A percentile compares a stretch with the other conserved stretches of the same genome.
Conservation (phyloP, 1,140 invertebrate genomes). For the Cherax destructor region DNA sequence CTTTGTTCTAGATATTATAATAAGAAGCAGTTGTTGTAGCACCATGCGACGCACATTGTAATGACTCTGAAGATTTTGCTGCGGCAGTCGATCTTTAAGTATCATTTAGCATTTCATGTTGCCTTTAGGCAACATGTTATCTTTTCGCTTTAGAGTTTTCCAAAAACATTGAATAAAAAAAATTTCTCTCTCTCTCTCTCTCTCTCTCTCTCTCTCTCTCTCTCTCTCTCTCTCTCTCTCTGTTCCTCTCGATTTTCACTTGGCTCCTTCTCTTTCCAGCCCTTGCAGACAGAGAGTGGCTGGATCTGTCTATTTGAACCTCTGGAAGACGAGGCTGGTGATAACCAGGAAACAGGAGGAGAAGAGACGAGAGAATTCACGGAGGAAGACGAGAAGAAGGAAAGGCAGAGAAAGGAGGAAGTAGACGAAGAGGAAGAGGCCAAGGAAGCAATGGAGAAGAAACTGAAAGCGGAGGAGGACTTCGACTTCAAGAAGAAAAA, state of each 20-base stretch:
- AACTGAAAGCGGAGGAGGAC: neutral
- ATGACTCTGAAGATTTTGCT: too few relatives aligned
- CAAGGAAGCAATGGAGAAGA: neutral
- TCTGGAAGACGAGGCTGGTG: neutral
- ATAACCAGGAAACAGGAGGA: neutral
- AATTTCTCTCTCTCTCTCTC: too few relatives aligned
- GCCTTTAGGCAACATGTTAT: too few relatives aligned
- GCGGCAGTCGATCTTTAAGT: too few relatives aligned
- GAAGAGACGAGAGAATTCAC: neutral
- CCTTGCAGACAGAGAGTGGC: constrained; percentile 10
- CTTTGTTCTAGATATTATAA: too few relatives aligned
- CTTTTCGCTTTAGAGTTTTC: too few relatives aligned
- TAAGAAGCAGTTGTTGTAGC: too few relatives aligned
- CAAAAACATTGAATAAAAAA: too few relatives aligned
- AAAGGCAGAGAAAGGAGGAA: neutral
- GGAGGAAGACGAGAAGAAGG: neutral
- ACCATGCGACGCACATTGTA: too few relatives aligned
- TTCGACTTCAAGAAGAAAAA: constrained; percentile 33
- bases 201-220: too few relatives aligned
- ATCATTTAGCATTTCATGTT: too few relatives aligned
- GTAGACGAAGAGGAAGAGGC: neutral
- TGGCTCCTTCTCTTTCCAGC: neutral
- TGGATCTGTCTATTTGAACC: constrained; percentile 25
- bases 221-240: neutral
- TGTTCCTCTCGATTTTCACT: too few relatives aligned